Evolutionary conservation across 1,140 invertebrate genomes (phyloP).

Genomic region (Brachionus asplanchnoidis): DNA sequence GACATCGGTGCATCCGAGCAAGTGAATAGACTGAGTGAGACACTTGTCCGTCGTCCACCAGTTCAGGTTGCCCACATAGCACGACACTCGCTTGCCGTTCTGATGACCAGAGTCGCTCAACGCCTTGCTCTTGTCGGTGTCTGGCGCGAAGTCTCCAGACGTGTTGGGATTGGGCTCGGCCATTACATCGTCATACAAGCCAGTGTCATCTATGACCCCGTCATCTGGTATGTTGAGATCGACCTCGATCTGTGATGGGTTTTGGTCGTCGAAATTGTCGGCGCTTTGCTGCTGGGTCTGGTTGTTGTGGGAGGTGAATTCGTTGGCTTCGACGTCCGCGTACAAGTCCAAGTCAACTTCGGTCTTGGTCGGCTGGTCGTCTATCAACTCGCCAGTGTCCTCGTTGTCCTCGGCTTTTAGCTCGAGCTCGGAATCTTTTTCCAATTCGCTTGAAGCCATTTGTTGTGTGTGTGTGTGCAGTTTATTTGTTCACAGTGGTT

Average conservation of each 20-base stretch:
- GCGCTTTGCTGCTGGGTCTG: background rate
- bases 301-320: background rate
- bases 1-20: constrained; percentile 84
- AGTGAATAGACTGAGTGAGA: constrained; percentile 76
- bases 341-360: constrained; percentile 39
- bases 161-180: background rate
- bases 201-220: constrained; percentile 7
- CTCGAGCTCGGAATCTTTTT: background rate
- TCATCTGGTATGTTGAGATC: constrained; percentile 14
- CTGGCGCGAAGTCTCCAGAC: background rate
- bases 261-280: background rate
- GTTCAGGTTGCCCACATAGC: constrained; percentile 30
- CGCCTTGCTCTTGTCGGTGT: background rate
- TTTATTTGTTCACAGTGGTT: background rate
- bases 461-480: background rate
- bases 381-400: background rate
- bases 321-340: constrained; percentile 21
- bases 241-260: background rate
- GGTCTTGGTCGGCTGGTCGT: background rate
- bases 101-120: background rate
- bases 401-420: background rate
- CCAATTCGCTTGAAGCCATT: constrained; percentile 1
- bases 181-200: constrained; percentile 36
- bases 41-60: constrained; percentile 93
- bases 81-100: background rate